Conservation (phyloP, 2,888 invertebrate species). For the Rhimphoctona megacephalus region DNA sequence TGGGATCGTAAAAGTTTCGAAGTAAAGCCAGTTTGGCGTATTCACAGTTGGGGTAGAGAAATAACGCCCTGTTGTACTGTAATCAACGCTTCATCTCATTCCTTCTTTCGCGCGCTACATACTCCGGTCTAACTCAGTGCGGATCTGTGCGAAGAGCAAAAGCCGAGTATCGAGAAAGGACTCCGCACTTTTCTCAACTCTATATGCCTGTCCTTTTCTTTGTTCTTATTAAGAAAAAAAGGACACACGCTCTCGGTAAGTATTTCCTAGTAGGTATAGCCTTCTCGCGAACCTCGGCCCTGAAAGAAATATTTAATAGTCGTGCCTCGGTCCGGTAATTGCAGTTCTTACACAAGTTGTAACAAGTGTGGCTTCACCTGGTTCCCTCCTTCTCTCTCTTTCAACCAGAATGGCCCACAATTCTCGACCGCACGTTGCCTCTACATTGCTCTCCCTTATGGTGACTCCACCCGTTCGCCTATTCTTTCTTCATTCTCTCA, state of each 20-base stretch:
- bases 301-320: slow-evolving; percentile 73
- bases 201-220: slow-evolving; percentile 22
- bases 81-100: slow-evolving; percentile 70
- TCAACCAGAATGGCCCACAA: slow-evolving; percentile 61
- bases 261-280: slow-evolving; percentile 70
- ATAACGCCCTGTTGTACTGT: slow-evolving; percentile 60
- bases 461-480: slow-evolving; percentile 44
- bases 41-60: slow-evolving; percentile 56
- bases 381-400: slow-evolving; percentile 57
- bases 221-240: slow-evolving; percentile 33
- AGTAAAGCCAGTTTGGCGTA: slow-evolving; percentile 55
- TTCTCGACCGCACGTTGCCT: slow-evolving; percentile 39
- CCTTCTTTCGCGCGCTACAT: slow-evolving; percentile 26
- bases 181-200: slow-evolving; percentile 57
- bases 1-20: slow-evolving; percentile 52
- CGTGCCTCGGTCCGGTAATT: slow-evolving; percentile 70
- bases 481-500: slow-evolving; percentile 30
- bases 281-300: slow-evolving; percentile 59
- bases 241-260: slow-evolving; percentile 61
- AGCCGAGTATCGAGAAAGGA: slow-evolving; percentile 41
- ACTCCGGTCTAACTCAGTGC: slow-evolving; percentile 50
- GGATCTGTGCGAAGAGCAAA: slow-evolving; percentile 39
- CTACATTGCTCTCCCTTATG: slow-evolving; percentile 39
- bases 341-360: slow-evolving; percentile 72
- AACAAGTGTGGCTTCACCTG: slow-evolving; percentile 73